Percentiles rank a stretch among this genome's conserved stretches.
These are phyloP conservation scores for Lumbricus terrestris DNA, from an alignment of 2,888 invertebrate genomes.

Conservation along the genomic window DNA sequence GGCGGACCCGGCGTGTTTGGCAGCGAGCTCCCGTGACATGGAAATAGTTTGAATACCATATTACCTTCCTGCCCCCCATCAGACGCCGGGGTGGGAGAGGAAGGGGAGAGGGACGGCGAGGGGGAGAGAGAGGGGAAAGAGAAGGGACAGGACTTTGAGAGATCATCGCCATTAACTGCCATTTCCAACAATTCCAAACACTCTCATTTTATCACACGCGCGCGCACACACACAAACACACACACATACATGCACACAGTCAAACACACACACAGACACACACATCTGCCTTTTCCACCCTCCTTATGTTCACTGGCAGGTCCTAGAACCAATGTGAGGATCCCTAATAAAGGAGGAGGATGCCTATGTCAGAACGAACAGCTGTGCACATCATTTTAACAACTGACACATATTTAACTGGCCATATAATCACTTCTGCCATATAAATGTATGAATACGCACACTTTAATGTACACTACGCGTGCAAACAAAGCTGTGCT, in stretches of 20 bases:
- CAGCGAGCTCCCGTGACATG: slow-evolving; percentile 14
- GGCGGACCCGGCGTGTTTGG: neutral
- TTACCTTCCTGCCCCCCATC: neutral
- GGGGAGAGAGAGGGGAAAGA: neutral
- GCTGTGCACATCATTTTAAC: too few species aligned
- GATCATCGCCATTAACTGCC: neutral
- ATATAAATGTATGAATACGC: too few species aligned
- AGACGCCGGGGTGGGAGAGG: neutral
- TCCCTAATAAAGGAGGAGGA: too few species aligned
- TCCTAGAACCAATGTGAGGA: too few species aligned
- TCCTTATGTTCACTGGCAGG: neutral
- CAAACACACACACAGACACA: neutral
- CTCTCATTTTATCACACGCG: neutral
- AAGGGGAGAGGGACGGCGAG: neutral
- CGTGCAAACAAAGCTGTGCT: too few species aligned
- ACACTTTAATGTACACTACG: too few species aligned
- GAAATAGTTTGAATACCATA: neutral
- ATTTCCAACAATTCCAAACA: slow-evolving; percentile 11
- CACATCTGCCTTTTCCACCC: neutral
- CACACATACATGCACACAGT: neutral
- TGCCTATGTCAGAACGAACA: too few species aligned
- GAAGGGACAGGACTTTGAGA: neutral
- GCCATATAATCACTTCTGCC: too few species aligned
- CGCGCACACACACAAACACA: neutral
- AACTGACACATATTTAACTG: too few species aligned